phyloP scores from a whole-genome alignment of 2,113 vertebrate species.

The Tachycineta bicolor region DNA sequence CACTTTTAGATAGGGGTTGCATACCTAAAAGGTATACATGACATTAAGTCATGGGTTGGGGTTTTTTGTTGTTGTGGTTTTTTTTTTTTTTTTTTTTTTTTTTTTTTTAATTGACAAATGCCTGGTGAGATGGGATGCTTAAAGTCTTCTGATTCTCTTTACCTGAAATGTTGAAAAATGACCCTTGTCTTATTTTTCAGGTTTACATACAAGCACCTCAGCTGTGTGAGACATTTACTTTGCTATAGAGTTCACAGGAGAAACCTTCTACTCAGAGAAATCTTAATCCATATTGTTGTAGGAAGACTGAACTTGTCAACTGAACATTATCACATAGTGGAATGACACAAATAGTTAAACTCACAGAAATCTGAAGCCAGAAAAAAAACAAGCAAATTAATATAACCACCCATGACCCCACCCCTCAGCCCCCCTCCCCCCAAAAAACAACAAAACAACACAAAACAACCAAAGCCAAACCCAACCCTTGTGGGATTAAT shows the following conservation, averaged over 20 bases:
- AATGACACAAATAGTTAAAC: neutral
- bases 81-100: neutral
- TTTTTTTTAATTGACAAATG: neutral
- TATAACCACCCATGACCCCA: no score
- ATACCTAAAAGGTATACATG: neutral
- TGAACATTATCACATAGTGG: neutral
- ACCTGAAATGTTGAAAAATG: neutral
- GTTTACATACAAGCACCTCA: neutral
- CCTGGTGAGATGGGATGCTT: neutral
- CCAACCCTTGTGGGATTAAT: rapidly evolving
- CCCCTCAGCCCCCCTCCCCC: no score
- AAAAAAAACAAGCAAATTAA: neutral
- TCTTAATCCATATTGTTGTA: neutral
- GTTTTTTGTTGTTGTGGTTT: neutral
- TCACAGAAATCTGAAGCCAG: neutral
- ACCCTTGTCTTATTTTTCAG: neutral
- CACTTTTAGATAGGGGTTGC: neutral
- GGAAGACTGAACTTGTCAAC: neutral
- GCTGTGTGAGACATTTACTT: neutral
- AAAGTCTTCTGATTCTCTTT: neutral
- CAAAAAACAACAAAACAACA: no score
- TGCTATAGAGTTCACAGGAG: neutral
- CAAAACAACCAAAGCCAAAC: neutral
- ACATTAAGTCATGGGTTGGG: neutral
- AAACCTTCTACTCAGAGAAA: neutral